Conservation (phyloP, 2,113 vertebrate genomes). For the Poeciliopsis turrubarensis region DNA sequence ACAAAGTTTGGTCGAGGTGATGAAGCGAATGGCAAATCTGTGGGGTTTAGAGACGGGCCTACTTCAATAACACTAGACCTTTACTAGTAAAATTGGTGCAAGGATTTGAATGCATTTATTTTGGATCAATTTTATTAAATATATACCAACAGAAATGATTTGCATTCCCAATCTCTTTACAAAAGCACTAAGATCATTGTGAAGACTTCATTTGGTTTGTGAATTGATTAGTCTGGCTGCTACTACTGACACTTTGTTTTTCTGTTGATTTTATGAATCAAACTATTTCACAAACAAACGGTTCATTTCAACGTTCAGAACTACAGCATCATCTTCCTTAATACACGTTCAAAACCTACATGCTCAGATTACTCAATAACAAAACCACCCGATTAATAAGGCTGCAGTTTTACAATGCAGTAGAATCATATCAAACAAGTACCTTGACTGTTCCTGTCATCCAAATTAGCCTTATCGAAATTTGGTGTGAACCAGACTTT, state of each 20-base stretch:
- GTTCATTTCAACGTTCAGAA: no score
- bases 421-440: no score
- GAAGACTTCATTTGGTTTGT: not conserved
- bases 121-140: not conserved
- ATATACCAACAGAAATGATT: not conserved
- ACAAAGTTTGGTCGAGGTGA: conserved; percentile 62
- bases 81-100: not conserved
- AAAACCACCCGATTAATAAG: no score
- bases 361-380: no score
- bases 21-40: conserved; percentile 39
- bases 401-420: no score
- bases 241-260: no score
- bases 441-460: no score
- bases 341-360: no score
- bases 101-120: not conserved
- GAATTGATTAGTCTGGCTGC: not conserved
- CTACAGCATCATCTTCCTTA: no score
- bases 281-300: not conserved
- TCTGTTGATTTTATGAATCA: not conserved
- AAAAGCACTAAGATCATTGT: not conserved
- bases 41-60: not conserved
- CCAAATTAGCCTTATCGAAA: no score
- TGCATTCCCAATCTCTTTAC: not conserved
- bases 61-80: not conserved
- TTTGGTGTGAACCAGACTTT: no score